Base-by-base conservation (phyloP, 30 jellyfish, hydroid and myxozoan species). In the Catostylus mosaicus region DNA sequence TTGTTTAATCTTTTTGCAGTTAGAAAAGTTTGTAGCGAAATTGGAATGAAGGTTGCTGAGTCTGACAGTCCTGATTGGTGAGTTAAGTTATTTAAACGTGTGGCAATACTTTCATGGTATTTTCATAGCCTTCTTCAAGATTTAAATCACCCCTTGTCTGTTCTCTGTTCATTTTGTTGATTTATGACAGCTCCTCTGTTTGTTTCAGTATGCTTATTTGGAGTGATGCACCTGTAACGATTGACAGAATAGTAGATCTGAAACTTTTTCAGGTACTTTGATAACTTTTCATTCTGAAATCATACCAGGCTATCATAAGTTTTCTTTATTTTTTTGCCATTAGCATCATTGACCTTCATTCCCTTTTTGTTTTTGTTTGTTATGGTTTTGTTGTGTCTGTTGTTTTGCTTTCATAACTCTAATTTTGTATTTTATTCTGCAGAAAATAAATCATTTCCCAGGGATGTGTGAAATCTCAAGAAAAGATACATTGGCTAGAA, bases 391-490 rank as follows among this genome's bases (percentile, higher is more conserved):
- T n/a, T n/a, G n/a, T n/a, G n/a, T n/a, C n/a, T n/a, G n/a, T 35
- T n/a, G n/a, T n/a, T n/a, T n/a, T n/a, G n/a, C n/a, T n/a, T n/a
- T n/a, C n/a, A n/a, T n/a, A n/a, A n/a, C n/a, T n/a, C n/a, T n/a
- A n/a, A n/a, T n/a, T n/a, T n/a, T n/a, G n/a, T n/a, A 0, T 51
- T 45, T 35, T 63, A 43, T 36, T 56, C 37, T 48, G n/a, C 64
- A 89, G 97, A 89, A 89, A 82, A 89, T 89, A 32, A 89, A 89
- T 78, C 97, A 89, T 46, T 89, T 89, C 77, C 89, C 95, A 29
- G 97, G 95, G 4, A 89, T 89, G 97, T 91, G 95, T 23, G 97
- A 89, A 33, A 89, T 89, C 50, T 89, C 92, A 20, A 77, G 97
- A 29, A 89, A 89, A 77, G 97, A 89, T 47, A 77, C 88, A 5